Base-by-base conservation (phyloP, 2,888 invertebrate genomes). In the Clivina fossor region DNA sequence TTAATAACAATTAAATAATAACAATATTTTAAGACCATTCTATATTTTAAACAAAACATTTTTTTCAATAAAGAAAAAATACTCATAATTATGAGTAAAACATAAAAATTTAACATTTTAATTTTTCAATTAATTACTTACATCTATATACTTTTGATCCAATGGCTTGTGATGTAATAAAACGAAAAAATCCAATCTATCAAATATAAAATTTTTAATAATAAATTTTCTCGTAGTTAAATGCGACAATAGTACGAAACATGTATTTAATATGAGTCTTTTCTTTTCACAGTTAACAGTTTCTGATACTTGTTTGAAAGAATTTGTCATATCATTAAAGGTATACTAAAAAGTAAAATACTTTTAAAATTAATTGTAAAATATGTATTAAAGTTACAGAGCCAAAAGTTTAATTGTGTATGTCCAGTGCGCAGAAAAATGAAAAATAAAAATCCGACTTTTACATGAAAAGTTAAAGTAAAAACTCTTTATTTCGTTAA, bases 281-380 rank as follows among this genome's bases (percentile, higher is more conserved):
- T 55, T 46, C 11, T 26, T 7, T 32, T 19, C 15, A 9, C 47
- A 46, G 7, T 47, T 32, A n/a, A 55, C 15, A 28, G 19, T 28
- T 28, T 55, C 55, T 2, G 55, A 55, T 15, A 55, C 40, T 55
- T 55, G 55, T 55, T 47, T 47, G 15, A 47, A 46, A 4, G 38
- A 30, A 33, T 38, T 26, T 19, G 30, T 22, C 3, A 47, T 22
- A 32, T 47, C 22, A 11, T 19, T 37, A 11, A 55, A 38, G 13
- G 47, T 47, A 30, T 38, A 28, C 55, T 55, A 54, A 54, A 44
- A 37, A 15, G n/a, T 19, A 33, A 4, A 47, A 32, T 9, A 2
- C 30, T 32, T 33, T 9, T 2, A 22, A 46, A 30, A 18, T 26
- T 7, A 46, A 28, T 15, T 32, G 8, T n/a, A 2, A 33, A 1